These are phyloP conservation scores for Lamellibrachia satsuma DNA, from an alignment of 2,888 invertebrate species.

Conservation along the genomic window DNA sequence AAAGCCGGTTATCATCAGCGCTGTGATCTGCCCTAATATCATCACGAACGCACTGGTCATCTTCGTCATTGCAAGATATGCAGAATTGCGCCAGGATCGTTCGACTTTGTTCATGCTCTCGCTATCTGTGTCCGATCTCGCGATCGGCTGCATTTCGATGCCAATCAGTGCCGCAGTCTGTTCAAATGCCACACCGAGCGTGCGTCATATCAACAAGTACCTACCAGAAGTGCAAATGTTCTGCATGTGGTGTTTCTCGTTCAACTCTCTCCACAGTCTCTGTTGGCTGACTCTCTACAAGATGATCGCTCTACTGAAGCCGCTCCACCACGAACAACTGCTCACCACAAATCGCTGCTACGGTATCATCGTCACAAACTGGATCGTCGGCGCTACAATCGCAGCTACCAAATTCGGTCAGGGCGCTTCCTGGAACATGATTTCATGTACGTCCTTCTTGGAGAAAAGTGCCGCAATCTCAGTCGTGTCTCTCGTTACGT, in stretches of 20 bases:
- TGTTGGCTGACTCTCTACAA: neutral
- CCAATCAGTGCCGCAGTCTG: neutral
- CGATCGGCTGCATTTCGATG: neutral
- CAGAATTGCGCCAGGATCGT: neutral
- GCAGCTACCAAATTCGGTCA: neutral
- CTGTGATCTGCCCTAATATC: neutral
- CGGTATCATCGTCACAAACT: neutral
- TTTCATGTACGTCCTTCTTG: neutral
- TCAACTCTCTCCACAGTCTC: neutral
- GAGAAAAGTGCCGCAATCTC: neutral
- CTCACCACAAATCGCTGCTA: neutral
- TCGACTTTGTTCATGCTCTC: neutral
- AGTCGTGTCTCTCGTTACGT: neutral
- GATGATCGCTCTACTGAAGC: neutral
- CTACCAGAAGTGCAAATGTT: neutral
- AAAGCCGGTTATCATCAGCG: neutral
- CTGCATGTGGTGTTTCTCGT: neutral
- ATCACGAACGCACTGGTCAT: neutral
- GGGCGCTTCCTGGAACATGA: neutral
- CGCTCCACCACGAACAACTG: neutral
- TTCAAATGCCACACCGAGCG: neutral
- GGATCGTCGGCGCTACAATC: neutral
- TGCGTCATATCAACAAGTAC: neutral
- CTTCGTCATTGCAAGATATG: neutral
- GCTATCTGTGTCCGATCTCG: neutral